A percentile compares a stretch with the other conserved stretches of the same genome.
These are phyloP conservation scores for Agonopterix subpropinquella DNA, from an alignment of 2,888 invertebrate species.

Conservation along the genomic window DNA sequence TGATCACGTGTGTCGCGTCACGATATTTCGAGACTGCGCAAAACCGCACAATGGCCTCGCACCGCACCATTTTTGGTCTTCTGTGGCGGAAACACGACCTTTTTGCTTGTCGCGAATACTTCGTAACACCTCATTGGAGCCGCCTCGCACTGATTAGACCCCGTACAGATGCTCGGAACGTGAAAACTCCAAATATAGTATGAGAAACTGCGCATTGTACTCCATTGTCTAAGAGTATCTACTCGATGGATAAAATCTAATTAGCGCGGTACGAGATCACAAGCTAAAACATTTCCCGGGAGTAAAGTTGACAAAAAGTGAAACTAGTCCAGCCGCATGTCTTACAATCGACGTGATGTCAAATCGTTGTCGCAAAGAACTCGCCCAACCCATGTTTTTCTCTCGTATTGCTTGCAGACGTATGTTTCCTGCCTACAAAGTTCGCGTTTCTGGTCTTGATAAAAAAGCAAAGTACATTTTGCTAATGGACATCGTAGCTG, in stretches of 20 bases:
- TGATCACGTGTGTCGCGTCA: constrained; percentile 46
- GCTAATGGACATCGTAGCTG: constrained; percentile 97
- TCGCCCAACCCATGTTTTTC: constrained; percentile 70
- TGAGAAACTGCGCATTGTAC: constrained; percentile 15
- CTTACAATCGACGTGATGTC: constrained; percentile 71
- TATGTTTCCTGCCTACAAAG: constrained; percentile 99
- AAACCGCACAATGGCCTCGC: constrained; percentile 50
- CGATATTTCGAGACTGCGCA: constrained; percentile 26
- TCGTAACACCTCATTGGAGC: constrained; percentile 46
- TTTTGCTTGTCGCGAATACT: constrained; percentile 49
- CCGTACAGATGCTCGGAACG: constrained; percentile 11
- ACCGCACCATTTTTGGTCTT: constrained; percentile 48
- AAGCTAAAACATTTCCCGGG: constrained; percentile 58
- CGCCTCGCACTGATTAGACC: constrained; percentile 28
- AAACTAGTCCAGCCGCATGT: constrained; percentile 62
- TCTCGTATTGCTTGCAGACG: constrained; percentile 86
- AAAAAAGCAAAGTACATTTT: constrained; percentile 98
- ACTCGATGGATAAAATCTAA: constrained; percentile 27
- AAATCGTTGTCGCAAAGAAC: constrained; percentile 69
- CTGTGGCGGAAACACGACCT: constrained; percentile 44
- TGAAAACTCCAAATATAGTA: constrained; percentile 23
- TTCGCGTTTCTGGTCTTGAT: constrained; percentile 96
- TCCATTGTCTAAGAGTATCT: constrained; percentile 11
- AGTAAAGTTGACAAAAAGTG: constrained; percentile 49
- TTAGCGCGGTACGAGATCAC: constrained; percentile 60